A percentile compares a stretch with the other conserved stretches of the same genome.
These are phyloP conservation scores for Nannospalax galili DNA, from an alignment of 2,113 vertebrate genomes.

Conservation along the genomic window DNA sequence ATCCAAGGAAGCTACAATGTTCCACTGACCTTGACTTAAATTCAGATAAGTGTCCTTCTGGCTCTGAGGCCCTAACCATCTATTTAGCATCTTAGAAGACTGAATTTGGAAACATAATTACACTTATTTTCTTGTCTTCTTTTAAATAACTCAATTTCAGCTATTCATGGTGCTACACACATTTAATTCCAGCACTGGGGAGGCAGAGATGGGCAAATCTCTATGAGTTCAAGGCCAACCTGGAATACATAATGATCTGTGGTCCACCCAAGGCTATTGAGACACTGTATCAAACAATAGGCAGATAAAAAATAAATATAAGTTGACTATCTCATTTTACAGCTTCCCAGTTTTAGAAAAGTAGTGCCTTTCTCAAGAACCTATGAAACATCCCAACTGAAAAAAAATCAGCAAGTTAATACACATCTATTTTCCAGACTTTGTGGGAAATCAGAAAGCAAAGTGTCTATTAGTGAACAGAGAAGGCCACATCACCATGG, in stretches of 20 bases:
- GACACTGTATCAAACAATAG: background rate
- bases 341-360: background rate
- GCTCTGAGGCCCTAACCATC: background rate
- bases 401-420: background rate
- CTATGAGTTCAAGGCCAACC: no score
- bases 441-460: background rate
- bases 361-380: background rate
- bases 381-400: background rate
- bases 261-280: no score
- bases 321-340: background rate
- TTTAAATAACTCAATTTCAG: no score
- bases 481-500: background rate
- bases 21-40: background rate
- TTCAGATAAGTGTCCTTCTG: background rate
- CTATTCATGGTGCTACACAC: no score
- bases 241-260: no score
- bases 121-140: no score
- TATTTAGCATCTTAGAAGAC: no score
- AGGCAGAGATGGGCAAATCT: no score
- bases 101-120: no score
- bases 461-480: background rate
- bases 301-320: background rate
- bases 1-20: background rate
- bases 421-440: background rate
- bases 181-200: no score